Evolutionary conservation across 2,113 vertebrate species (phyloP).

Genomic region (Coptodon bakossiorum): DNA sequence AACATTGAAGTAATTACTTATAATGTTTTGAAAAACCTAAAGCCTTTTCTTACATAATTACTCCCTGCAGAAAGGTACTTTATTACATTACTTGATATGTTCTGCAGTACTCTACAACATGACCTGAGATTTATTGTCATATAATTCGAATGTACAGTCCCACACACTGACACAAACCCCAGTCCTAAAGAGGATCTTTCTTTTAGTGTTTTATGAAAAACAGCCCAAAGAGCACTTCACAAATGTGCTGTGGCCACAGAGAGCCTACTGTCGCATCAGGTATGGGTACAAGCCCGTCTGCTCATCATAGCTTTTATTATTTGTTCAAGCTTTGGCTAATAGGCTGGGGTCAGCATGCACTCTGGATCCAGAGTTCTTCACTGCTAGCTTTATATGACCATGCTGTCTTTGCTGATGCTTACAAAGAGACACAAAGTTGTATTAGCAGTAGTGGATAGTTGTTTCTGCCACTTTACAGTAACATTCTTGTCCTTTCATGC

Average conservation of each 20-base stretch:
- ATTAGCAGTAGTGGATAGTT: background rate
- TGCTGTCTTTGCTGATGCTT: background rate
- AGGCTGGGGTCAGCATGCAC: background rate
- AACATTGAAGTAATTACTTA: background rate
- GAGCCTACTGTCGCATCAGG: background rate
- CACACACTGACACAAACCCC: background rate
- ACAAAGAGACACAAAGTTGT: background rate
- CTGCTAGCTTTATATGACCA: background rate
- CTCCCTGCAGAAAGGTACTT: background rate
- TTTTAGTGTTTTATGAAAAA: background rate
- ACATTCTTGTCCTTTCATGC: background rate
- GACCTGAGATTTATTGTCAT: background rate
- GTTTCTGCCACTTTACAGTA: background rate
- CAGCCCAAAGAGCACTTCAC: background rate
- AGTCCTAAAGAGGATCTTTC: background rate
- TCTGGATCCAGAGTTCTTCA: background rate
- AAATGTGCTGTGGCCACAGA: background rate
- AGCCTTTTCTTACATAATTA: background rate
- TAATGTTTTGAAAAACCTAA: background rate
- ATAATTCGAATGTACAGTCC: background rate
- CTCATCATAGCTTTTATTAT: background rate
- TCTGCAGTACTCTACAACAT: background rate
- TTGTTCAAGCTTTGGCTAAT: background rate
- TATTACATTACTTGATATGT: background rate
- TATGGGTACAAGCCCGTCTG: background rate